phyloP scores from a whole-genome alignment of 2,113 vertebrate genomes.

The Dunckerocampus dactyliophorus region DNA sequence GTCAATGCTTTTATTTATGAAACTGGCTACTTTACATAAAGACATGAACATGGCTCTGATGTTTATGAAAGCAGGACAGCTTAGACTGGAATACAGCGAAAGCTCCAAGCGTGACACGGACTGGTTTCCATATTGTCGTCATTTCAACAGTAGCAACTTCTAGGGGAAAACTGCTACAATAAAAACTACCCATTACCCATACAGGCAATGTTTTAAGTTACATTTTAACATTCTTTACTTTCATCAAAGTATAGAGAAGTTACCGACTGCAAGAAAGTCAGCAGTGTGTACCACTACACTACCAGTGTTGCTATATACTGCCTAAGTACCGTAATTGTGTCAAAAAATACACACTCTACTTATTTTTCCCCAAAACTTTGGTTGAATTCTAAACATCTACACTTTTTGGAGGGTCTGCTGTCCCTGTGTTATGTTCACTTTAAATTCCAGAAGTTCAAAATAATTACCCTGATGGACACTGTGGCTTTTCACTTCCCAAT shows the following conservation, averaged over 20 bases:
- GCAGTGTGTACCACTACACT: neutral
- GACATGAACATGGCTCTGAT: neutral
- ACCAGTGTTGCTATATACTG: neutral
- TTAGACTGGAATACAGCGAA: neutral
- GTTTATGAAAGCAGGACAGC: neutral
- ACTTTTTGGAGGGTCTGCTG: neutral
- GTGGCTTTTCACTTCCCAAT: conserved; percentile 44
- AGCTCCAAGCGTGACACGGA: neutral
- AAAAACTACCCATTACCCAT: neutral
- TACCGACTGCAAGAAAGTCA: no score
- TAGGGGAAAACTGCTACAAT: no score
- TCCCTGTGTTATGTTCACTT: neutral
- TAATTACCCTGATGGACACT: conserved; percentile 85
- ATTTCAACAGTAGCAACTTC: neutral
- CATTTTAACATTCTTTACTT: no score
- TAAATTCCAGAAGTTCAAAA: neutral
- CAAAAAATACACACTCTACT: neutral
- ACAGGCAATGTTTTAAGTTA: neutral
- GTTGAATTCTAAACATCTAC: no score
- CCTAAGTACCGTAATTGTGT: no score
- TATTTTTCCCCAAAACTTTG: no score
- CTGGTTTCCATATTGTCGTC: no score
- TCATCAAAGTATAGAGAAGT: no score
- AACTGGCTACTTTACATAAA: neutral
- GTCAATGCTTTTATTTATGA: conserved; percentile 14